Evolutionary conservation across 2,113 vertebrate genomes (phyloP), one percentile per base, ranked within the genome.

Genomic region (Cyanistes caeruleus): DNA sequence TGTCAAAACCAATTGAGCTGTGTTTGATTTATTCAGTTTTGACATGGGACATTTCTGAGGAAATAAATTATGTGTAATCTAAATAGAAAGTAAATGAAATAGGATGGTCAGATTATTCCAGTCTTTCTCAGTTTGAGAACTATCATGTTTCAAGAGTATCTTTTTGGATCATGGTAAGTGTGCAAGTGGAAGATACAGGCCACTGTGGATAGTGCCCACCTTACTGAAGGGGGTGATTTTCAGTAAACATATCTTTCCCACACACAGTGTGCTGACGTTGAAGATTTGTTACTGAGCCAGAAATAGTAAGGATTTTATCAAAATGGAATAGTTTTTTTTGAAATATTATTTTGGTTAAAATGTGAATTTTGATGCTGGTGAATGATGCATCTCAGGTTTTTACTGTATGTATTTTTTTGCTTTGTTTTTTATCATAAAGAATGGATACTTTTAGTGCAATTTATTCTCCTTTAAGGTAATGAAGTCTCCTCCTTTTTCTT

Each of bases 341-440:
- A 90, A 87, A 84, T 23, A 27, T 23, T 91, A 39, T 21, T 84
- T 92, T 89, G 24, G 33, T 59, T 88, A 79, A 80, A 83, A 91
- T 95, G 87, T 94, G 90, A 92, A 81, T 62, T 86, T 75, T 83
- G 56, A 87, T 94, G 77, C 43, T 81, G 33, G 78, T 85, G 59
- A 85, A 85, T 89, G 72, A 70, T 69, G 79, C 56, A 44, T 86
- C 88, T 95, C 95, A 93, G 87, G 85, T 74, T 87, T 94, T 92
- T 85, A 63, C 52, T 60, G 10, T 68, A 67, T 51, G n/a, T 20
- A 39, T 6, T 39, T 76, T 86, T 85, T 44, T 56, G 63, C 41
- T 59, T 74, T 68, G 48, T n/a, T 89, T 84, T 93, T 23, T 89
- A 53, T 80, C 58, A 41, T 87, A 52, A 84, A 55, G 33, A 90